phyloP scores from a whole-genome alignment of 1,140 invertebrate species.

The Magallana gigas region DNA sequence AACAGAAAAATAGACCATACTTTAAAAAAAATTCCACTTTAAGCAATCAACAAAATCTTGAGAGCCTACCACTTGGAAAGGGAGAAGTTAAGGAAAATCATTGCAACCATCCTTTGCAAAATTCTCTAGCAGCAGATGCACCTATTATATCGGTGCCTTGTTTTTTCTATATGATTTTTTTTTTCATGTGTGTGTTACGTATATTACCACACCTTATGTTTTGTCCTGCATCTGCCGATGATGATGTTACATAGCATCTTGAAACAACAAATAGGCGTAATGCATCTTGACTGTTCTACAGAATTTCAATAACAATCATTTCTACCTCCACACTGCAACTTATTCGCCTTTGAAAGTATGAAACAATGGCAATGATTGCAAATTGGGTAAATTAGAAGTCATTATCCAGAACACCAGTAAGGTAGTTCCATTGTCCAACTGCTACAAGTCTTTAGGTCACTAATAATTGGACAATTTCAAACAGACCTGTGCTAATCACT shows the following conservation, averaged over 20 bases:
- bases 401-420: background rate
- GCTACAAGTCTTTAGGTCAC: background rate
- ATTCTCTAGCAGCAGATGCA: background rate
- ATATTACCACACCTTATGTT: conserved; percentile 1
- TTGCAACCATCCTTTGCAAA: conserved; percentile 14
- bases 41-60: background rate
- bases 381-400: conserved; percentile 11
- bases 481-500: conserved; percentile 21
- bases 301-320: background rate
- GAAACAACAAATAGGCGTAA: conserved; percentile 7
- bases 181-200: background rate
- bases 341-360: background rate
- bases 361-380: background rate
- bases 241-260: background rate
- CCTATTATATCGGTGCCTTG: background rate
- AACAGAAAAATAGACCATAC: conserved; percentile 8
- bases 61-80: background rate
- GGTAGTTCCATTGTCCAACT: background rate
- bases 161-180: background rate
- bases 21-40: background rate
- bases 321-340: background rate
- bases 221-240: background rate
- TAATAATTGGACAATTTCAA: conserved; percentile 18
- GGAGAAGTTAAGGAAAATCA: background rate
- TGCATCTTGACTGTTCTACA: background rate